Evolutionary conservation across 2,113 vertebrate species (phyloP).

Genomic region (Xerus inauris): DNA sequence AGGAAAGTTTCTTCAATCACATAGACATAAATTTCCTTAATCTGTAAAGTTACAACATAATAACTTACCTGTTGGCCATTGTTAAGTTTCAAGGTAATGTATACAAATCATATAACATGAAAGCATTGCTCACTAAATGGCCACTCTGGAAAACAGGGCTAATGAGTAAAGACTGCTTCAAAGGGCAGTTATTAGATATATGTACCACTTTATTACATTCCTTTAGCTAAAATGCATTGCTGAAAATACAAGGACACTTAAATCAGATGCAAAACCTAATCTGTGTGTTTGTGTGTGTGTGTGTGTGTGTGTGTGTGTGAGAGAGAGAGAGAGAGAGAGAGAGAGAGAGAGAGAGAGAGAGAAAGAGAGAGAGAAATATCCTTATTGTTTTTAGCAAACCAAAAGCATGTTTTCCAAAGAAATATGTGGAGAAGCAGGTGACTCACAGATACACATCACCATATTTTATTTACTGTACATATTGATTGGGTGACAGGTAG

Average conservation of each 20-base stretch:
- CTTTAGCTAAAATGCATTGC: constrained; percentile 29
- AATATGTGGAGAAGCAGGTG: not conserved
- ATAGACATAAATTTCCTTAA: not conserved
- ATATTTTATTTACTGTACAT: not conserved
- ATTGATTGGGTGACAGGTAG: not conserved
- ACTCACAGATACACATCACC: not conserved
- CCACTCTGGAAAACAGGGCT: not conserved
- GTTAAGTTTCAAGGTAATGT: not conserved
- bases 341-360: too few relatives aligned
- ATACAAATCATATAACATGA: not conserved
- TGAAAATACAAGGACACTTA: not conserved
- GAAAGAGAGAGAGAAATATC: not conserved
- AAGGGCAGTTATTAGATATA: not conserved
- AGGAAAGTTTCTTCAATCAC: not conserved
- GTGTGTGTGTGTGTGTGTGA: too few relatives aligned
- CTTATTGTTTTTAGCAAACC: not conserved
- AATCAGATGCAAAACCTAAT: not conserved
- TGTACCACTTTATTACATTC: not conserved
- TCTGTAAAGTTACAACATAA: not conserved
- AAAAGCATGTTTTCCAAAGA: not conserved
- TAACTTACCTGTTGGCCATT: not conserved
- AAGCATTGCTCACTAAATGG: not conserved
- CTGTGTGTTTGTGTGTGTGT: not conserved
- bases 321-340: not conserved
- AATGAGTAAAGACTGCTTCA: not conserved